A percentile compares a stretch with the other conserved stretches of the same genome.
Conservation (phyloP, 2,888 invertebrate genomes). For the Eupithecia insigniata region DNA sequence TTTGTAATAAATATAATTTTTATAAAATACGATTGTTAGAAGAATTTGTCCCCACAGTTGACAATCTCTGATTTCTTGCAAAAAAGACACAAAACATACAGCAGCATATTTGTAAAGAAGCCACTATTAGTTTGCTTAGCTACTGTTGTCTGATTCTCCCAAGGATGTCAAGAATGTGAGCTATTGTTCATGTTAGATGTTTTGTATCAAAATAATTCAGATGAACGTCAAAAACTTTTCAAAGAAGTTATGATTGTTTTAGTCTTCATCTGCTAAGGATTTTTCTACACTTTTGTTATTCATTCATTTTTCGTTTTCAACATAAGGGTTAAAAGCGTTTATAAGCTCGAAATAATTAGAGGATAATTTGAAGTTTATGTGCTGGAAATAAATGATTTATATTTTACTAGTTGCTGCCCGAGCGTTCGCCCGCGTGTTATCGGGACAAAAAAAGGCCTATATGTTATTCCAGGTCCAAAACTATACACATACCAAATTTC, state of each 20-base stretch:
- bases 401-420: no score
- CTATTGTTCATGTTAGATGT: constrained; percentile 10
- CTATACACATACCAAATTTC: no score
- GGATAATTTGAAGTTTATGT: no score
- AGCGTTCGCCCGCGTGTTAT: no score
- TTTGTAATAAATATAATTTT: neutral
- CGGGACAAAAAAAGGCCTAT: no score
- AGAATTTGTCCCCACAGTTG: constrained; percentile 49
- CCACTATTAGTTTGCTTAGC: constrained; percentile 71
- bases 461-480: no score
- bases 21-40: neutral
- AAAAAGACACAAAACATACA: constrained; percentile 74
- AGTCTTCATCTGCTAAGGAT: neutral
- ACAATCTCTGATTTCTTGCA: constrained; percentile 55
- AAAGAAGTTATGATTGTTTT: neutral
- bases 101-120: constrained; percentile 59
- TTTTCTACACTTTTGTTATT: neutral
- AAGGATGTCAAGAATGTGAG: constrained; percentile 16
- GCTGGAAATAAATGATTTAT: no score
- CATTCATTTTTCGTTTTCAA: no score
- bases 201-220: neutral
- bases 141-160: constrained; percentile 27
- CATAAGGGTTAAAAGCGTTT: no score
- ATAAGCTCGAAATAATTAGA: no score
- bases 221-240: neutral